Evolutionary conservation across 2,113 vertebrate species (phyloP).

Genomic region (Lampris incognitus): DNA sequence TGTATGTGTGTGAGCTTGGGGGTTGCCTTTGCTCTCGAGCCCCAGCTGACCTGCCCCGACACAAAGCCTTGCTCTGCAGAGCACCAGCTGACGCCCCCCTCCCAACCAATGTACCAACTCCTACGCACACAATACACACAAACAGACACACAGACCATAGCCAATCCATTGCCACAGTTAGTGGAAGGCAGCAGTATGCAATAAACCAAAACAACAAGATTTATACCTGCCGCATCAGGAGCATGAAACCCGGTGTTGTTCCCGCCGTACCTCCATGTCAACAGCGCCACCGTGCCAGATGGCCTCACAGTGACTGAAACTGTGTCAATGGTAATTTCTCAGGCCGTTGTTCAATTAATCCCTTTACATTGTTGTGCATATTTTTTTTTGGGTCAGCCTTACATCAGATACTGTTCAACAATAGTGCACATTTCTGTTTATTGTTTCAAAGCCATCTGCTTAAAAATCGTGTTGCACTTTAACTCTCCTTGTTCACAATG

Average conservation of each 20-base stretch:
- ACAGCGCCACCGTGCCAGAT: slow-evolving; percentile 65
- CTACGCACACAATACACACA: slow-evolving; percentile 14
- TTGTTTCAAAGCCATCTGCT: slow-evolving; percentile 23
- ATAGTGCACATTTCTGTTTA: slow-evolving; percentile 52
- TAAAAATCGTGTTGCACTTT: no score
- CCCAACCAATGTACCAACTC: not conserved
- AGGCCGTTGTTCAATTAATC: slow-evolving; percentile 73
- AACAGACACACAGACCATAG: slow-evolving; percentile 52
- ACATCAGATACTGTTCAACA: not conserved
- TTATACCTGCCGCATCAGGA: slow-evolving; percentile 75
- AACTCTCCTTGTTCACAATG: no score
- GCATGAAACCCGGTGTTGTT: slow-evolving; percentile 60
- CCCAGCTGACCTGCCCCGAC: slow-evolving; percentile 70
- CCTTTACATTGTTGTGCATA: slow-evolving; percentile 68
- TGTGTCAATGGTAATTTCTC: slow-evolving; percentile 76
- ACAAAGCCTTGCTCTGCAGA: slow-evolving; percentile 57
- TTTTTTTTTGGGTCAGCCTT: slow-evolving; percentile 76
- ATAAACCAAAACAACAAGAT: slow-evolving; percentile 62
- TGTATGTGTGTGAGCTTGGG: not conserved
- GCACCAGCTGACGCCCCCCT: slow-evolving; percentile 50
- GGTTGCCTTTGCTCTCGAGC: slow-evolving; percentile 33
- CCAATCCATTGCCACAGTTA: slow-evolving; percentile 74
- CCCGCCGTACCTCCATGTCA: slow-evolving; percentile 63
- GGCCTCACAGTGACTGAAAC: slow-evolving; percentile 70
- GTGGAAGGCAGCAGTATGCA: slow-evolving; percentile 58